These are phyloP conservation scores for Coregonus suidteri DNA, from an alignment of 2,797 vertebrate genomes.

Conservation along the genomic window DNA sequence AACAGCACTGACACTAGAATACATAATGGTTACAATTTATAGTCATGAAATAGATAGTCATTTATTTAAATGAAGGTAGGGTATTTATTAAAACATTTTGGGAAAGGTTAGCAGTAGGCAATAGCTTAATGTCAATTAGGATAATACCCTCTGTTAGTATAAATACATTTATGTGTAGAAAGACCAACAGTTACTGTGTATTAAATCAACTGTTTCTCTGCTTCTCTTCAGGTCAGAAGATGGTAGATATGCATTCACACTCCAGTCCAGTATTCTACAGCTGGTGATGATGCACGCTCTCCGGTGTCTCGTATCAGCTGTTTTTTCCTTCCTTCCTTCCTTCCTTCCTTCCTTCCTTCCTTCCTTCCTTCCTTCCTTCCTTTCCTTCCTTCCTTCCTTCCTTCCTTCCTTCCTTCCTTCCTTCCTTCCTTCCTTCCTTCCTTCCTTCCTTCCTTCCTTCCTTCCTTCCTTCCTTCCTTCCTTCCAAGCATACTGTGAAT, in stretches of 20 bases:
- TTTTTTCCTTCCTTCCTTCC: slow-evolving; percentile 22
- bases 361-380: too few relatives aligned
- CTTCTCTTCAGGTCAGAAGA: slow-evolving; percentile 81
- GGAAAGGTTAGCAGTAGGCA: not conserved
- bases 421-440: too few relatives aligned
- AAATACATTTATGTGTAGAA: not conserved
- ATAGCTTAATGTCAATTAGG: too few relatives aligned
- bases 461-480: slow-evolving; percentile 70
- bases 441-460: too few relatives aligned
- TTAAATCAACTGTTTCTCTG: slow-evolving; percentile 12
- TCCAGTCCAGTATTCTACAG: slow-evolving; percentile 88
- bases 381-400: too few relatives aligned
- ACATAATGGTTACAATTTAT: not conserved
- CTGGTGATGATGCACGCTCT: slow-evolving; percentile 82
- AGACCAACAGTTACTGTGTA: not conserved
- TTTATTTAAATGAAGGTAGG: too few relatives aligned
- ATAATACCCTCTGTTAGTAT: not conserved
- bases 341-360: too few relatives aligned
- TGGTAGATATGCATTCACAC: slow-evolving; percentile 92
- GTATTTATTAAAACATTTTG: too few relatives aligned
- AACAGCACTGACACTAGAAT: not conserved
- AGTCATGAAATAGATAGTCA: too few relatives aligned
- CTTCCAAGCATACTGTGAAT: slow-evolving; percentile 82
- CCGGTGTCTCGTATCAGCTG: slow-evolving; percentile 87
- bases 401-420: too few relatives aligned